Evolutionary conservation across 2,113 vertebrate genomes (phyloP).

Genomic region (Aleadryas rufinucha): DNA sequence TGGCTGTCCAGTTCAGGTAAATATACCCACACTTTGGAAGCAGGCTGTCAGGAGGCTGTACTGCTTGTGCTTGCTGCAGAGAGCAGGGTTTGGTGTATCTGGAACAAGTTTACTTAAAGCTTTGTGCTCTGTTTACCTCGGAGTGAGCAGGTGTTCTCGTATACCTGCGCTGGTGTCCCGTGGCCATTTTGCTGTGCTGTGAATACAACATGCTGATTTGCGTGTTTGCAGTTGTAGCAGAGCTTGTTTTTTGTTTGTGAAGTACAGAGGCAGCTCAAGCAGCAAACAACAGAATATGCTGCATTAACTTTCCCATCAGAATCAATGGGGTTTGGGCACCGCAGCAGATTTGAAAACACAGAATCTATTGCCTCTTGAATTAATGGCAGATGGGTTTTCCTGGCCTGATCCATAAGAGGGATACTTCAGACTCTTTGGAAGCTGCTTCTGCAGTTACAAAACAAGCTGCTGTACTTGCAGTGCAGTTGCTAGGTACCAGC

Average conservation of each 20-base stretch:
- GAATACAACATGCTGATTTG: not conserved
- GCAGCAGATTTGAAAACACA: not conserved
- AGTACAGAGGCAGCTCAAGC: not conserved
- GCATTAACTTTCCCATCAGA: not conserved
- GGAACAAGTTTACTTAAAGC: not conserved
- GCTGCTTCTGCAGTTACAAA: not conserved
- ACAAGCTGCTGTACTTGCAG: not conserved
- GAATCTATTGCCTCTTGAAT: not conserved
- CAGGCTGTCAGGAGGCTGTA: not conserved
- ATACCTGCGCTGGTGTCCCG: not conserved
- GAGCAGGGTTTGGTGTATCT: not conserved
- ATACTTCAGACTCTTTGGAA: not conserved
- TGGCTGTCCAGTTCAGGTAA: constrained; percentile 85
- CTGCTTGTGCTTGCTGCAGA: not conserved
- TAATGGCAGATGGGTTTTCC: not conserved
- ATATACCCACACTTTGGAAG: not conserved
- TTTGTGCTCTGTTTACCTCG: not conserved
- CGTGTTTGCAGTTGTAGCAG: not conserved
- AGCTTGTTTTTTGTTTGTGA: not conserved
- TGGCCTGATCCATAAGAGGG: not conserved
- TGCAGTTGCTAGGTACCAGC: constrained; percentile 6
- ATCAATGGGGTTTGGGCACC: not conserved
- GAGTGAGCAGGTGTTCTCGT: not conserved
- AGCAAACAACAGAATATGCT: not conserved
- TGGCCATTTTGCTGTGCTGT: not conserved